Evolutionary conservation across 2,797 vertebrate genomes (phyloP), one percentile per base, ranked within the genome.

Genomic region (Aeoliscus strigatus): DNA sequence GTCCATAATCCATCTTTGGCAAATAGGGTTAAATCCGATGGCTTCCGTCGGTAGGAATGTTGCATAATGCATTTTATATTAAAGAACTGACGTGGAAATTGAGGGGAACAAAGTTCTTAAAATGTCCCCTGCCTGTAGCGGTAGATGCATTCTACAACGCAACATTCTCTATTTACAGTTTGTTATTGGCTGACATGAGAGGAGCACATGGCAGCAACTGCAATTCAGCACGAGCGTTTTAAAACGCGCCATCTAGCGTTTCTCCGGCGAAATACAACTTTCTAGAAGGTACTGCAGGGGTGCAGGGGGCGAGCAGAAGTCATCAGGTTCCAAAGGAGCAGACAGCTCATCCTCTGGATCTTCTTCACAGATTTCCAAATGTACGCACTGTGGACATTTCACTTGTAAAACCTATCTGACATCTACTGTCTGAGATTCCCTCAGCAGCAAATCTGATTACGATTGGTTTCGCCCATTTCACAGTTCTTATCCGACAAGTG

Each of bases 271-370:
- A 63, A 14, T 13, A 6, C 73, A 45, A 3, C 40, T 30, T 93
- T 92, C 91, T 90, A 90, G 90, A 92, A 93, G 29, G 53, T 90
- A 88, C 91, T 38, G 79, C 63, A 56, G 55, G 27, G 27, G 13
- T 11, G 2, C 51, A 4, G 2, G 55, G 27, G 27, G 13, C 12
- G 2, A 54, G 4, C 3, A 6, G 42, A 57, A 64, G 48, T 48
- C 61, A 54, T 51, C 29, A 54, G 26, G 66, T 67, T 54, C 58
- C 30, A 52, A 14, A 12, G 41, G 28, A 54, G 44, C 43, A 2
- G 6, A 43, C 52, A 49, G 52, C 63, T 51, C 51, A 60, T 64
- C 62, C 21, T 16, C 34, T 23, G 41, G 31, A 62, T 23, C 21
- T 21, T 14, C 16, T 27, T 14, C 10, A 12, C 14, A 14, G 7